Evolutionary conservation across 2,113 vertebrate species (phyloP).

Genomic region (Varanus komodoensis): DNA sequence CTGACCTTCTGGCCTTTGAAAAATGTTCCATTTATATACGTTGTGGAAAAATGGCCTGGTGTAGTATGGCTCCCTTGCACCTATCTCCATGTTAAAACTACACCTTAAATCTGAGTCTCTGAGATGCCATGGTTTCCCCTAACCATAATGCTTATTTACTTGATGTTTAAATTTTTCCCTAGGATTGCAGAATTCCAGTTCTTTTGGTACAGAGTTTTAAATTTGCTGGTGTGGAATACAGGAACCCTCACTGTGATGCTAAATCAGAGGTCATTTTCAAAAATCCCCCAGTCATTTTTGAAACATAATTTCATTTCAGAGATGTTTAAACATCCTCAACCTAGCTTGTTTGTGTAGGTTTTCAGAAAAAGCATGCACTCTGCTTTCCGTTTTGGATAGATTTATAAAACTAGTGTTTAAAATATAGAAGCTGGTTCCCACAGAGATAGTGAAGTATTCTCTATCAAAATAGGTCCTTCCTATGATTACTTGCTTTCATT

Average conservation of each 20-base stretch:
- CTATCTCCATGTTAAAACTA: not conserved
- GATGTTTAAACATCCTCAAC: slow-evolving; percentile 45
- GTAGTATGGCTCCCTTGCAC: not conserved
- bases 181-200: not conserved
- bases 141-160: slow-evolving; percentile 25
- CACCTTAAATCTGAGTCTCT: not conserved
- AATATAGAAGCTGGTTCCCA: slow-evolving; percentile 42
- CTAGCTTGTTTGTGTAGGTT: slow-evolving; percentile 49
- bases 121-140: not conserved
- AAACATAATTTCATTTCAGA: slow-evolving; percentile 51
- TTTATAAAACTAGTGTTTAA: slow-evolving; percentile 18
- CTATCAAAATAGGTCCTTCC: not conserved
- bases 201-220: not conserved
- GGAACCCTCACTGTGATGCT: not conserved
- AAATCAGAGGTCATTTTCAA: not conserved
- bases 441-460: slow-evolving; percentile 34
- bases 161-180: not conserved
- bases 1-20: slow-evolving; percentile 1
- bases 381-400: slow-evolving; percentile 26
- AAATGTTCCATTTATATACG: not conserved
- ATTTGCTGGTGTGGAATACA: not conserved
- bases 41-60: not conserved
- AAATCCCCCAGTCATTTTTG: slow-evolving; percentile 29
- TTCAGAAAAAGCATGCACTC: slow-evolving; percentile 48
- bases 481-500: not conserved